Base-by-base conservation (phyloP, 2,113 vertebrate species). In the Hemiprocne comata region DNA sequence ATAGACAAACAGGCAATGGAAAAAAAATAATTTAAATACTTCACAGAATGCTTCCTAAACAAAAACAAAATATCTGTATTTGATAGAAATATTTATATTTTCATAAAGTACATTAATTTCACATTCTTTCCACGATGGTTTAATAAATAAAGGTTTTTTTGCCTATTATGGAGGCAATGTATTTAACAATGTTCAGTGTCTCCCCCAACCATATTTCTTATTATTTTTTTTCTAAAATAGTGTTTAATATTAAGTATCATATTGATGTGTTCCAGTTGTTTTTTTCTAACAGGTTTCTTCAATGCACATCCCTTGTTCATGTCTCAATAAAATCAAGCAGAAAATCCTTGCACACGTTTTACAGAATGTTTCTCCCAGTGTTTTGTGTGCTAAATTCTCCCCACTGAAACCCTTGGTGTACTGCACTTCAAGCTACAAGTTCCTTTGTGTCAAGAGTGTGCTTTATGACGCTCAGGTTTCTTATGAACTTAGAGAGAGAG, bases 11-110 rank as follows among this genome's bases (percentile, higher is more conserved):
- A 73, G 6, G 23, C 65, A 84, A 95, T 71, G n/a, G 73, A 34
- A 93, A 88, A 87, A 50, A 71, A 89, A 80, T 87, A 92, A 90
- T 95, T 96, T 61, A 91, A 95, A 74, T 73, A 50, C 25, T 53
- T 1, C 29, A 61, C 17, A 55, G 2, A 7, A 46, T 50, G 40
- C 69, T 94, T 66, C 21, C 24, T 90, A 65, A 95, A 95, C 33
- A 2, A 64, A 84, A 96, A 72, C 5, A 10, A 81, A 72, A 66
- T 24, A 50, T 4, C 0, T 36, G 21, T 31, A 1, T 74, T 48
- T 76, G 25, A 54, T 17, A 75, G 13, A 48, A 94, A 85, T 89
- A 69, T 38, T 62, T 1, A 1, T 83, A 26, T 29, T 16, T 95
- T 81, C 53, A 58, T 42, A 55, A 19, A 85, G 11, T 57, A n/a